phyloP scores from a whole-genome alignment of 2,888 invertebrate genomes.

The Terebella lapidaria region DNA sequence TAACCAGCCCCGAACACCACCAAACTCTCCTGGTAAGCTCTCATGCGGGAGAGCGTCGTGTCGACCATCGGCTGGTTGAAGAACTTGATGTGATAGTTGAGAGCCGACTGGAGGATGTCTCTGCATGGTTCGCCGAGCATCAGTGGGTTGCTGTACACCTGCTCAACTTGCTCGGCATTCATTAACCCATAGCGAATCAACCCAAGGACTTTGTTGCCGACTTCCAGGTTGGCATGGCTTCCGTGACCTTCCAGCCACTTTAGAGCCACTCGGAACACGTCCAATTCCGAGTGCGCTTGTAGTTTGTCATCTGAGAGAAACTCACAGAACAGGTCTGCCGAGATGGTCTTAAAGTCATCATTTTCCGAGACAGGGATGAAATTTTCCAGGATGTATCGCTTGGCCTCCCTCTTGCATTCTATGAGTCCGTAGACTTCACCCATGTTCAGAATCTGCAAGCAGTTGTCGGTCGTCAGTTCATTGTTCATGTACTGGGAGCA shows the following conservation, averaged over 20 bases:
- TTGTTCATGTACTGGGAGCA: slow-evolving; percentile 26
- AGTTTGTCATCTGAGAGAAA: slow-evolving; percentile 24
- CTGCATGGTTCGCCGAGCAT: slow-evolving; percentile 25
- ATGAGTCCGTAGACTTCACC: slow-evolving; percentile 25
- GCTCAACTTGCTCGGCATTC: slow-evolving; percentile 27
- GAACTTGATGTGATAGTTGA: slow-evolving; percentile 29
- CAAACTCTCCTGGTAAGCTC: slow-evolving; percentile 26
- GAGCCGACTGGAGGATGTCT: slow-evolving; percentile 25
- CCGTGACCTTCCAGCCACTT: slow-evolving; percentile 19
- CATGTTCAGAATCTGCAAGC: slow-evolving; percentile 27
- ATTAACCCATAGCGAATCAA: slow-evolving; percentile 25
- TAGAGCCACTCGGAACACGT: slow-evolving; percentile 25
- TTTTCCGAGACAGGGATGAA: slow-evolving; percentile 27
- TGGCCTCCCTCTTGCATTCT: slow-evolving; percentile 25
- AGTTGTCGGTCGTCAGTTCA: slow-evolving; percentile 27
- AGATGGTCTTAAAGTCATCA: slow-evolving; percentile 25
- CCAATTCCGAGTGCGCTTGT: slow-evolving; percentile 25
- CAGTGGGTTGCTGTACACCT: slow-evolving; percentile 23
- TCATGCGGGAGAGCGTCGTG: slow-evolving; percentile 19
- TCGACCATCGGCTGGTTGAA: slow-evolving; percentile 26
- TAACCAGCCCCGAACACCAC: slow-evolving; percentile 28
- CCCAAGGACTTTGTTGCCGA: slow-evolving; percentile 17
- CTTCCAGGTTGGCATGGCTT: background rate
- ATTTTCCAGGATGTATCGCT: slow-evolving; percentile 27
- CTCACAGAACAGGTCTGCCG: slow-evolving; percentile 26